Evolutionary conservation across 2,888 invertebrate species (phyloP), one percentile per base, ranked within the genome.

Genomic region (Odontocerum albicorne): DNA sequence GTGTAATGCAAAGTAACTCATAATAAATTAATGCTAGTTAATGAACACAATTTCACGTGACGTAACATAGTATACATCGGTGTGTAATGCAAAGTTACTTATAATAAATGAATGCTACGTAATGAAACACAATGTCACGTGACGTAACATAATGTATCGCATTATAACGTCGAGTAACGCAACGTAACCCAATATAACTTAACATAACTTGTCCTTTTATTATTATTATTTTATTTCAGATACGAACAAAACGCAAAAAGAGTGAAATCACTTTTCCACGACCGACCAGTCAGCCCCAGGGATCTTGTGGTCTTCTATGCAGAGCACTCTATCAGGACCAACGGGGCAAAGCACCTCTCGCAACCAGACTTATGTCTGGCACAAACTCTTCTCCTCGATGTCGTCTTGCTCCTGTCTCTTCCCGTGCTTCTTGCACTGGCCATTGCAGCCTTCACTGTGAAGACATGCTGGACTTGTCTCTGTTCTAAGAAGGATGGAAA

Each of bases 261-360:
- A 39, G 13, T 46, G 10, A 20, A 45, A 4, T 21, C 10, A 13
- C 21, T 53, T 8, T 53, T 39, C 21, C 53, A 53, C 32, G 54
- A 54, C 17, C 45, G 54, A 32, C 54, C 54, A 8, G 22, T 49
- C 15, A 42, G 7, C 4, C 49, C 54, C 8, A 12, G 33, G 16
- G 39, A 54, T 27, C 21, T 49, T 13, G 31, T 49, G 7, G 20
- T 13, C 3, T 49, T 40, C 27, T 35, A 54, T 27, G 54, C 43
- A 20, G 54, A 54, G 17, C 54, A 54, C 19, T 40, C 43, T n/a
- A 49, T 54, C 32, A 54, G 54, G 12, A 47, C 54, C 3, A 43
- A 33, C n/a, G 53, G 53, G 10, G 53, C 53, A 10, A 21, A 36
- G 13, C 42, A 53, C 31, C 27, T 53, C 6, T 27, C 53, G 2